These are phyloP conservation scores for Philhelius pedissequus DNA, from an alignment of 2,888 invertebrate genomes.

Conservation along the genomic window DNA sequence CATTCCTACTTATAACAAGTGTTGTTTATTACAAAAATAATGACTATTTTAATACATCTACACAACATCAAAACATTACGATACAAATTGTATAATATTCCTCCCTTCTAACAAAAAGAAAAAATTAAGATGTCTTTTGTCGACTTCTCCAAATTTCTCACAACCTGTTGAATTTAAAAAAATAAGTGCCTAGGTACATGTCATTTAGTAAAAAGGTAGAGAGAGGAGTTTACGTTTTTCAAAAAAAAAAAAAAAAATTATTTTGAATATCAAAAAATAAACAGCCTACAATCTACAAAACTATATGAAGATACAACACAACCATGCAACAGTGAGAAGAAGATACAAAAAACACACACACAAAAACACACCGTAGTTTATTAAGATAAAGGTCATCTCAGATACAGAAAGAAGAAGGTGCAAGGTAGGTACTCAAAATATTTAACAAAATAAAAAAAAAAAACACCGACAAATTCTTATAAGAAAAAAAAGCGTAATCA, in stretches of 20 bases:
- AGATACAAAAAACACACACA: background rate
- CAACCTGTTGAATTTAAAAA: slow-evolving; percentile 11
- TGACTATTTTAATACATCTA: background rate
- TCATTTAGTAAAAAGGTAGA: background rate
- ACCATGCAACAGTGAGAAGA: slow-evolving; percentile 17
- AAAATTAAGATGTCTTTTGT: background rate
- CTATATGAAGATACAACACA: background rate
- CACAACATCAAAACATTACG: background rate
- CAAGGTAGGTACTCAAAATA: background rate
- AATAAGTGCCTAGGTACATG: background rate
- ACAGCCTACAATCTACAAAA: too few species aligned
- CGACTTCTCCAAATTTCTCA: background rate
- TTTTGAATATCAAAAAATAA: background rate
- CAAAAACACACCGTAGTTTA: background rate
- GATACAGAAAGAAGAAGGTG: background rate
- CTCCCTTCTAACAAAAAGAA: background rate
- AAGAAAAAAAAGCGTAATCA: slow-evolving; percentile 40
- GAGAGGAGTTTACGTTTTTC: background rate
- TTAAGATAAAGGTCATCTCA: background rate
- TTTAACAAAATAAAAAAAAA: background rate
- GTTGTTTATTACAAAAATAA: background rate
- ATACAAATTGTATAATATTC: background rate
- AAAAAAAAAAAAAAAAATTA: too few species aligned
- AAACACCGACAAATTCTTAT: slow-evolving; percentile 1
- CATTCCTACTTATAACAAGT: background rate